These are phyloP conservation scores for Atethmia centrago DNA, from an alignment of 2,888 invertebrate genomes.

Conservation along the genomic window DNA sequence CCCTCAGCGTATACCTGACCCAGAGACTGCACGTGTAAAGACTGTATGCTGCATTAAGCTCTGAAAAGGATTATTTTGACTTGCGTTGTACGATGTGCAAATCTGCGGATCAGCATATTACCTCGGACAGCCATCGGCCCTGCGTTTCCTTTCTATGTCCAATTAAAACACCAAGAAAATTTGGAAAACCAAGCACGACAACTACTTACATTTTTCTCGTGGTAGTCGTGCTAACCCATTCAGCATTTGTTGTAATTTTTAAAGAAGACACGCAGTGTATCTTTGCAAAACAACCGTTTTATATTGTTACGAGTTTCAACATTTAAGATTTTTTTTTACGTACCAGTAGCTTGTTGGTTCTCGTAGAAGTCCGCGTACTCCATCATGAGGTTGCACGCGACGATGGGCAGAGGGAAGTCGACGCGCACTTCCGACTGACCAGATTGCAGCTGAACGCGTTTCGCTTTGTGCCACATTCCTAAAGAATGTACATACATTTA, in stretches of 20 bases:
- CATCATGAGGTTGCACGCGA: constrained; percentile 99
- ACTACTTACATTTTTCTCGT: too few relatives aligned
- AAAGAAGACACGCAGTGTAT: too few relatives aligned
- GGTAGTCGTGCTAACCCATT: not conserved
- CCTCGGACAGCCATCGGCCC: too few relatives aligned
- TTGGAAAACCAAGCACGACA: not conserved
- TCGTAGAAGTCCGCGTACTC: constrained; percentile 99
- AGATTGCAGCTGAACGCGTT: constrained; percentile 96
- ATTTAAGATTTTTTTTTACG: not conserved
- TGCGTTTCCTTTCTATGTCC: too few relatives aligned
- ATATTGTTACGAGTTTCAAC: not conserved
- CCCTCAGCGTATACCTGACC: too few relatives aligned
- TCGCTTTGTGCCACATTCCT: constrained; percentile 99
- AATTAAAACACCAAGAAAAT: too few relatives aligned
- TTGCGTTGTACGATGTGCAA: too few relatives aligned
- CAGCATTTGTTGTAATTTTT: not conserved
- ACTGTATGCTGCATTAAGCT: too few relatives aligned
- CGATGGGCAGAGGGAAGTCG: constrained; percentile 98
- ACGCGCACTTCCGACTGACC: constrained; percentile 99
- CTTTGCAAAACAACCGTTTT: not conserved
- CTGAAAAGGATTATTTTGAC: too few relatives aligned
- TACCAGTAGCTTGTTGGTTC: constrained; percentile 96
- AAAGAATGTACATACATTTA: not conserved
- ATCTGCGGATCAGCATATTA: too few relatives aligned
- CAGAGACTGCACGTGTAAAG: too few relatives aligned